Conservation (phyloP, 1,140 invertebrate genomes). For the Drosophila orosa region DNA sequence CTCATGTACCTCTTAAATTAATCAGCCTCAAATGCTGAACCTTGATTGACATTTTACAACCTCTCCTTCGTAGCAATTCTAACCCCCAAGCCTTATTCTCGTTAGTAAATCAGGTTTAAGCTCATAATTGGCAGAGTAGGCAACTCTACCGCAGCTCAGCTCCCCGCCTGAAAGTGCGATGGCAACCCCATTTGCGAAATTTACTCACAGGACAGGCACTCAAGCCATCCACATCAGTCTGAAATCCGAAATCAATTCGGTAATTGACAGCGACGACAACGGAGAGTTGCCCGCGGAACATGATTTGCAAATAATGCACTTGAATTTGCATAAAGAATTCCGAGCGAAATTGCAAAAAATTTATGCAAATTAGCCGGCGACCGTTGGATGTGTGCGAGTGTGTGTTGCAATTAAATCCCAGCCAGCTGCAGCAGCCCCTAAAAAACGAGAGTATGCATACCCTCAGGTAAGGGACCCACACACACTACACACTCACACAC, state of each 20-base stretch:
- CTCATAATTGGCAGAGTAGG: conserved; percentile 61
- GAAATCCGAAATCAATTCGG: conserved; percentile 41
- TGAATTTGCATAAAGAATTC: conserved; percentile 77
- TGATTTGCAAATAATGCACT: conserved; percentile 83
- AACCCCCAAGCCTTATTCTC: conserved; percentile 9
- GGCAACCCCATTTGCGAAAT: conserved; percentile 5
- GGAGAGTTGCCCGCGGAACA: conserved; percentile 70
- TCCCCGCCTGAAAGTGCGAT: neutral
- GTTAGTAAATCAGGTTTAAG: conserved; percentile 54
- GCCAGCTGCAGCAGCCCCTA: conserved; percentile 38
- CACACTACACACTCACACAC: neutral
- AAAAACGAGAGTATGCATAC: conserved; percentile 24
- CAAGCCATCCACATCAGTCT: conserved; percentile 46
- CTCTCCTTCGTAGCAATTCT: neutral
- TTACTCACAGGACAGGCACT: conserved; percentile 47
- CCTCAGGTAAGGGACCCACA: conserved; percentile 58
- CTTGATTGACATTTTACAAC: conserved; percentile 9
- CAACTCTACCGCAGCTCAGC: neutral
- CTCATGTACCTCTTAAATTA: neutral
- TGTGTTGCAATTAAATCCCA: conserved; percentile 69
- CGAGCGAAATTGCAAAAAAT: conserved; percentile 41
- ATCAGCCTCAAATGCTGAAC: neutral
- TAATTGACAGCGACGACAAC: conserved; percentile 67
- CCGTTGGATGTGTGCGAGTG: conserved; percentile 17
- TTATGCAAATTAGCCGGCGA: conserved; percentile 71